Evolutionary conservation across 2,113 vertebrate species (phyloP).

Genomic region (Catharus fuscescens): DNA sequence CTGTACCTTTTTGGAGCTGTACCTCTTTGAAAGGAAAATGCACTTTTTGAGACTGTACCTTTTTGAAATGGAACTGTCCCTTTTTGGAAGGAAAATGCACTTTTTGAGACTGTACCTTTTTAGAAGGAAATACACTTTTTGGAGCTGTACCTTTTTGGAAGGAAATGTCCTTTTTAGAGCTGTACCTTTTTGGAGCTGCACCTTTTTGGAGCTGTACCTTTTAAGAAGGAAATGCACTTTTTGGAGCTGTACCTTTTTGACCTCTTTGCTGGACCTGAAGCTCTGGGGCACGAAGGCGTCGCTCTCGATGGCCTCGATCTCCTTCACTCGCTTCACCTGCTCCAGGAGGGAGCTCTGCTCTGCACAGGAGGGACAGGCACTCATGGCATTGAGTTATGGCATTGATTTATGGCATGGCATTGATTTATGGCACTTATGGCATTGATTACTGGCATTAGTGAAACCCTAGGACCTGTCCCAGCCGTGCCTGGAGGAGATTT

Average conservation of each 20-base stretch:
- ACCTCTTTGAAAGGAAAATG: not conserved
- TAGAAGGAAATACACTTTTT: too few species aligned
- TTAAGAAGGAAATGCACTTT: too few species aligned
- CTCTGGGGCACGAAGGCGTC: constrained; percentile 94
- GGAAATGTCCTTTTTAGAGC: too few species aligned
- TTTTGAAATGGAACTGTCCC: constrained; percentile 71
- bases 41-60: not conserved
- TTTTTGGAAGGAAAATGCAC: constrained; percentile 68
- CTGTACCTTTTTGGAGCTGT: too few species aligned
- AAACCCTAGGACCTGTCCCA: not conserved
- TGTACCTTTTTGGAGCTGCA: too few species aligned
- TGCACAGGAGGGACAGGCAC: constrained; percentile 45
- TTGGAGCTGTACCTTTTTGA: constrained; percentile 81
- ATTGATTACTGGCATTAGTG: not conserved
- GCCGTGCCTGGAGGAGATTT: not conserved
- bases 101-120: not conserved
- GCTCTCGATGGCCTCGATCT: constrained; percentile 96
- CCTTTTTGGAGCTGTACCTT: constrained; percentile 79
- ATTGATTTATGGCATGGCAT: too few species aligned
- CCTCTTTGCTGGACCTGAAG: constrained; percentile 94
- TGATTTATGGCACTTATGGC: too few species aligned
- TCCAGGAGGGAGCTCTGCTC: constrained; percentile 89
- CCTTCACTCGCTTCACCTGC: constrained; percentile 94
- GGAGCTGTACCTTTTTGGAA: too few species aligned
- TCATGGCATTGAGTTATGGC: not conserved